Evolutionary conservation across 2,113 vertebrate species (phyloP).

Genomic region (Halcyon senegalensis): DNA sequence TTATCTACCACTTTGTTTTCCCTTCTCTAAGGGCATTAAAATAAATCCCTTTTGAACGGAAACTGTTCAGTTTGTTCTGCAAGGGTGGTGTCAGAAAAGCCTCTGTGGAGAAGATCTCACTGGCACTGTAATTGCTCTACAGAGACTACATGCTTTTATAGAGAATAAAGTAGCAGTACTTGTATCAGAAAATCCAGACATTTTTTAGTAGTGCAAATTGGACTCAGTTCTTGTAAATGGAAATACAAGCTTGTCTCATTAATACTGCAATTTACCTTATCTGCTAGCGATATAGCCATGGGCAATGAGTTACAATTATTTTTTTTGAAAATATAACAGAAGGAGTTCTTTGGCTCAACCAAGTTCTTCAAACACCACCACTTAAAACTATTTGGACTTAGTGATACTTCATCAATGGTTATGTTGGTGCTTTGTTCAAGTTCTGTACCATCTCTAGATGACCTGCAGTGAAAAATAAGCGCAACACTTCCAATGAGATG

Average conservation of each 20-base stretch:
- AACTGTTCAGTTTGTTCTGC: background rate
- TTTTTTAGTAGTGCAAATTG: background rate
- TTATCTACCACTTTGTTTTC: background rate
- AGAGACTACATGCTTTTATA: background rate
- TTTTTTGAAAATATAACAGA: background rate
- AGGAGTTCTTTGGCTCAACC: background rate
- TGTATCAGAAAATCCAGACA: background rate
- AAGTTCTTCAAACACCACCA: background rate
- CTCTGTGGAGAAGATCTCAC: background rate
- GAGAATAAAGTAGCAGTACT: background rate
- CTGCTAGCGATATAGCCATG: background rate
- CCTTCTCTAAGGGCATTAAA: background rate
- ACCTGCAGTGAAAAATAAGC: background rate
- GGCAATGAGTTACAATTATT: background rate
- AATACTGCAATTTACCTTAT: slow-evolving; percentile 13
- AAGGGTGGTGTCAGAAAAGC: slow-evolving; percentile 1
- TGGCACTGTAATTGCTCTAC: background rate
- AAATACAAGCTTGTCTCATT: slow-evolving; percentile 18
- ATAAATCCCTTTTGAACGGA: background rate
- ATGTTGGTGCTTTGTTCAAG: background rate
- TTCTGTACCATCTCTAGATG: background rate
- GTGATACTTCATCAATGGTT: background rate
- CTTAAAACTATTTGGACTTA: background rate
- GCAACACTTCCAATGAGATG: background rate
- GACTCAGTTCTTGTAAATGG: background rate